Evolutionary conservation across 2,797 vertebrate genomes (phyloP).

Genomic region (Pantherophis vulpinus): DNA sequence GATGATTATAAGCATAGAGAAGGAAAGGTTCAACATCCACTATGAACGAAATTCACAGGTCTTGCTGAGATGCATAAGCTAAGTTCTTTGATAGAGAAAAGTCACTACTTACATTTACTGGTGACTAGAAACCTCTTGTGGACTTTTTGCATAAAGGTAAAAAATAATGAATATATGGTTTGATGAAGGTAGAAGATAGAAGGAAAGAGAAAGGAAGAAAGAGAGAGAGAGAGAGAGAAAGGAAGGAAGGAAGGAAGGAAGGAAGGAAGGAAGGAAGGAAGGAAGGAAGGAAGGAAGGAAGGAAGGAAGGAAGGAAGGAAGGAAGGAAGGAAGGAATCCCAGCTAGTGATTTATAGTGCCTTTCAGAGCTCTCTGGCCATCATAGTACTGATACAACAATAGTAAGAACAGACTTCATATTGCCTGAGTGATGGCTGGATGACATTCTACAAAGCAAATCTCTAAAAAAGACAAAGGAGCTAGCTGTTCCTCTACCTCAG

Average conservation of each 20-base stretch:
- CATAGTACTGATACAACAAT: background rate
- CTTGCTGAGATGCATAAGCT: background rate
- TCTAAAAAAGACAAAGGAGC: background rate
- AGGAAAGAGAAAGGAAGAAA: too few species aligned
- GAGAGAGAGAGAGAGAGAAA: too few species aligned
- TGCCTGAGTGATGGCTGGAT: background rate
- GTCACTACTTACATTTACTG: background rate
- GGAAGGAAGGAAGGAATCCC: background rate
- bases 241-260: too few species aligned
- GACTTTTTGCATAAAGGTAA: background rate
- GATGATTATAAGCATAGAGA: background rate
- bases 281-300: too few species aligned
- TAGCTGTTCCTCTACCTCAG: background rate
- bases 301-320: too few species aligned
- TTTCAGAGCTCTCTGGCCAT: background rate
- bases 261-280: too few species aligned
- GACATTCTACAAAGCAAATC: background rate
- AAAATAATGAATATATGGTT: background rate
- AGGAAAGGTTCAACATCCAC: background rate
- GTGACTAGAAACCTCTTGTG: background rate
- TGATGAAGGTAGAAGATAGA: background rate
- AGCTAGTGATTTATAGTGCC: background rate
- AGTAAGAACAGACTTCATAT: background rate
- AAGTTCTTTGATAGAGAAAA: background rate
- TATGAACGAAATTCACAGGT: background rate